Evolutionary conservation across 2,797 vertebrate genomes (phyloP).

Genomic region (Tokudaia muenninki): DNA sequence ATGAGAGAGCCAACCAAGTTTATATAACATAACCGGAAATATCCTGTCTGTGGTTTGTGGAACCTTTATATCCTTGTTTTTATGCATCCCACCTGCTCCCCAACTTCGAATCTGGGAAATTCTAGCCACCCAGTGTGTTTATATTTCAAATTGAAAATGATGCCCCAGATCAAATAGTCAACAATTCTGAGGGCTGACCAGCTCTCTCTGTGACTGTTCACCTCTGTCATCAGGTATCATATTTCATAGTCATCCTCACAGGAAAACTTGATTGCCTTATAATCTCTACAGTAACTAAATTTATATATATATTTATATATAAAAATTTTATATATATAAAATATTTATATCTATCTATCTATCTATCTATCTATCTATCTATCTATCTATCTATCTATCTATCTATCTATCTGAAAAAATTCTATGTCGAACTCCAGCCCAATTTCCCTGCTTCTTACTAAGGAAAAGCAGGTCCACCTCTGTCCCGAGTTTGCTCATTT

Average conservation of each 20-base stretch:
- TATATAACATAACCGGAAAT: constrained; percentile 39
- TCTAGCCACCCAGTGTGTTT: neutral
- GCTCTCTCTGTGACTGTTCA: neutral
- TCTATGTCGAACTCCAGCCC: neutral
- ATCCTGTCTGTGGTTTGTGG: constrained; percentile 3
- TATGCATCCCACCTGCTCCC: neutral
- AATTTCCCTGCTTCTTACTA: neutral
- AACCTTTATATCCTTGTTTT: neutral
- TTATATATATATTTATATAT: neutral
- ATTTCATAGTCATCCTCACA: constrained; percentile 1
- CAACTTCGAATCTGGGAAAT: neutral
- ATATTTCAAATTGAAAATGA: neutral
- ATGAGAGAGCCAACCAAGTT: constrained; percentile 30
- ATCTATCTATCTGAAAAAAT: neutral
- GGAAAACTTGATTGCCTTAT: constrained; percentile 1
- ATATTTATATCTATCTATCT: no score
- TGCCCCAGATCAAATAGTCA: neutral
- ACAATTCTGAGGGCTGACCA: neutral
- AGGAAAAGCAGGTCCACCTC: neutral
- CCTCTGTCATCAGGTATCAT: neutral
- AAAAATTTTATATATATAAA: no score
- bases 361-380: no score
- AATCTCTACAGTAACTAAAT: neutral
- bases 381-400: no score
- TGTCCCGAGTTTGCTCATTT: constrained; percentile 3